Percentiles rank a stretch among this genome's conserved stretches.
Evolutionary conservation across 1,140 invertebrate species (phyloP).

Genomic region (Apis florea): DNA sequence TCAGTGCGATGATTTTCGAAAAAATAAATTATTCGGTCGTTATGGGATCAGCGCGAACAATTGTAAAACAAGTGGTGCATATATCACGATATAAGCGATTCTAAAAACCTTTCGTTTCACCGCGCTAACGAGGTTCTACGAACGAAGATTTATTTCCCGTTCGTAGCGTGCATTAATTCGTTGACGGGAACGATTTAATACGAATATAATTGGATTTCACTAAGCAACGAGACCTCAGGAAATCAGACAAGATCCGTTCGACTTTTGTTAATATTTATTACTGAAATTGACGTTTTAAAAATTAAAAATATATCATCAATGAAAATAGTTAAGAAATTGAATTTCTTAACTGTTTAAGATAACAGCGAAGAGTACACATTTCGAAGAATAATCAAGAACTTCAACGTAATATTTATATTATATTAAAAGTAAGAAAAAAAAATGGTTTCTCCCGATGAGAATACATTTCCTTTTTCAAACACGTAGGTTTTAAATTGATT

Average conservation of each 20-base stretch:
- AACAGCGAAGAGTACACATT: too few relatives aligned
- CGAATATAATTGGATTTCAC: constrained; percentile 13
- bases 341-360: too few relatives aligned
- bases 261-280: background rate
- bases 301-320: background rate
- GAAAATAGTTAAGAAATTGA: too few relatives aligned
- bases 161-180: constrained; percentile 4
- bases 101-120: background rate
- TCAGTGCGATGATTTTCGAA: background rate
- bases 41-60: background rate
- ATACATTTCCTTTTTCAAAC: too few relatives aligned
- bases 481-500: too few relatives aligned
- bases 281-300: background rate
- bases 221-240: background rate
- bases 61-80: background rate
- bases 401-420: too few relatives aligned
- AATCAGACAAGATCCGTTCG: background rate
- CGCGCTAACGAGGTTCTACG: background rate
- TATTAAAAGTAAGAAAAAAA: too few relatives aligned
- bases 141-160: constrained; percentile 10
- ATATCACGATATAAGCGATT: background rate
- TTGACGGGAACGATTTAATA: constrained; percentile 6
- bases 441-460: too few relatives aligned
- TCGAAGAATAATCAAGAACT: too few relatives aligned
- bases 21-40: background rate